These are phyloP conservation scores for Tetrao urogallus DNA, from an alignment of 2,113 vertebrate genomes.

Conservation along the genomic window DNA sequence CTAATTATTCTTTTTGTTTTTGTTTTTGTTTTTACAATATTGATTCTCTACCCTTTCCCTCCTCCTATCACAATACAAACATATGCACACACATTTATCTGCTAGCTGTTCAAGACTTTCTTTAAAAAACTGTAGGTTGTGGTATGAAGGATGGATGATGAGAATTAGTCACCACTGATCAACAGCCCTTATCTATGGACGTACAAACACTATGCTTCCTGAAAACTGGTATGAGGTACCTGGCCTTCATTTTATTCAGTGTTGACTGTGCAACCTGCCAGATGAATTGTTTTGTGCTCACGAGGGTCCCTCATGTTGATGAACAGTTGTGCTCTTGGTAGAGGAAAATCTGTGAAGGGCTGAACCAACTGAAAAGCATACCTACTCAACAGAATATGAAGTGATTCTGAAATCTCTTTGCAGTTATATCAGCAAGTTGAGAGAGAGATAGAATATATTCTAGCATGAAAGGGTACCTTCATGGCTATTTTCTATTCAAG, in stretches of 20 bases:
- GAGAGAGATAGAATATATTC: not conserved
- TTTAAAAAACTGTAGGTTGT: not conserved
- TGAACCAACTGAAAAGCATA: not conserved
- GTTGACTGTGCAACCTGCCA: not conserved
- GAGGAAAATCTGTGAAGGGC: not conserved
- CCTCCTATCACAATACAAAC: not conserved
- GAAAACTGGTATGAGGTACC: not conserved
- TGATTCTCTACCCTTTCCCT: not conserved
- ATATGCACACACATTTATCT: not conserved
- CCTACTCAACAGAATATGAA: not conserved
- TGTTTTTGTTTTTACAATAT: not conserved
- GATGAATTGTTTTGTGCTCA: not conserved
- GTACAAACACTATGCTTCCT: rapidly evolving
- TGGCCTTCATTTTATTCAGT: not conserved
- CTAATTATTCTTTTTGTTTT: not conserved
- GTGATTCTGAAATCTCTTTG: not conserved
- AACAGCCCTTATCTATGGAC: not conserved
- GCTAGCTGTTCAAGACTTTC: not conserved
- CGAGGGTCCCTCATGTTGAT: not conserved
- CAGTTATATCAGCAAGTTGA: not conserved
- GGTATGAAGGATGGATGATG: not conserved
- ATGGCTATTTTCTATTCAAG: not conserved
- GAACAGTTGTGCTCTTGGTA: not conserved
- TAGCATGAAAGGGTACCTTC: not conserved
- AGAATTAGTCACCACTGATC: not conserved